These are phyloP conservation scores for Drosophila mayaguana DNA, from an alignment of 2,888 invertebrate species.

Conservation along the genomic window DNA sequence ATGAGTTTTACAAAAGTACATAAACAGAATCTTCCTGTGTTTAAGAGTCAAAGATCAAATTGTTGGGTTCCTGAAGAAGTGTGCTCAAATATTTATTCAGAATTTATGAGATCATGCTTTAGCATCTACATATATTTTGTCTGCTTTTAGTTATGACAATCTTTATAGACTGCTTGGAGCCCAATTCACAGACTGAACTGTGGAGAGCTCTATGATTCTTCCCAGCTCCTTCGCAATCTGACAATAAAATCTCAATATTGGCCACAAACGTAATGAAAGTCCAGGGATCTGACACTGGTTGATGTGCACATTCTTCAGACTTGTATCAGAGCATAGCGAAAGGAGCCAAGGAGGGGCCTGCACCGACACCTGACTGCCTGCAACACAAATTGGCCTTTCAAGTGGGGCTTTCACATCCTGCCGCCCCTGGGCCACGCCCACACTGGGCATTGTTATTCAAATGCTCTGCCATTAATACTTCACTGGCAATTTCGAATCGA, in stretches of 20 bases:
- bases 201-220: not conserved
- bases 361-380: constrained; percentile 47
- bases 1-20: too few relatives aligned
- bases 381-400: constrained; percentile 53
- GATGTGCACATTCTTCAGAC: not conserved
- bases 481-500: constrained; percentile 70
- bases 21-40: too few relatives aligned
- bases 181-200: too few relatives aligned
- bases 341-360: not conserved
- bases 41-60: not conserved
- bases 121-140: not conserved
- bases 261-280: not conserved
- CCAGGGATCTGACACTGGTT: not conserved
- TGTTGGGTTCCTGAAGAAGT: not conserved
- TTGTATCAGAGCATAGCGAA: not conserved
- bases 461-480: constrained; percentile 76
- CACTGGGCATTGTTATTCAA: constrained; percentile 70
- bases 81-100: not conserved
- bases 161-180: not conserved
- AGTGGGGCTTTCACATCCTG: constrained; percentile 22
- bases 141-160: too few relatives aligned
- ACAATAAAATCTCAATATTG: not conserved
- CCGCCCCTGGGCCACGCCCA: constrained; percentile 16
- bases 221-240: not conserved
- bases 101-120: not conserved